Conservation (phyloP, 2,888 invertebrate species). For the Mythimna pallens region DNA sequence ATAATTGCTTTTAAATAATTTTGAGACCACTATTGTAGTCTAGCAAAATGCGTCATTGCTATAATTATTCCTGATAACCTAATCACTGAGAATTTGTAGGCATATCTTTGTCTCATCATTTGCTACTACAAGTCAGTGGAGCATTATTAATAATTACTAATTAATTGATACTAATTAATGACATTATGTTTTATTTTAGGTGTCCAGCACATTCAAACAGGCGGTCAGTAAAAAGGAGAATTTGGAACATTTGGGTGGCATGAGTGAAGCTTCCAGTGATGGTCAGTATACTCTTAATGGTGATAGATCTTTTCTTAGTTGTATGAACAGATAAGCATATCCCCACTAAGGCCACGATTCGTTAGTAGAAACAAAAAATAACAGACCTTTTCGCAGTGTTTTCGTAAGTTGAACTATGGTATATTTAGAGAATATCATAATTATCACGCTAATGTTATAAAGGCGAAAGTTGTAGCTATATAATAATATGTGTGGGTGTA, state of each 20-base stretch:
- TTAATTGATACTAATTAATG: slow-evolving; percentile 13
- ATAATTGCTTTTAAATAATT: no score
- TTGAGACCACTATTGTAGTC: not conserved
- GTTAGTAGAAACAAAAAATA: no score
- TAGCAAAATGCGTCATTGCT: slow-evolving; percentile 25
- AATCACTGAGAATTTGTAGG: slow-evolving; percentile 19
- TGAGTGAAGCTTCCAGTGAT: slow-evolving; percentile 98
- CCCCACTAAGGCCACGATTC: no score
- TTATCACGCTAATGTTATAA: no score
- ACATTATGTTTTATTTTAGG: slow-evolving; percentile 73
- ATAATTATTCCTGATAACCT: slow-evolving; percentile 32
- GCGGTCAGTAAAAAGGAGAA: slow-evolving; percentile 97
- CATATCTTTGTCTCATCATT: slow-evolving; percentile 3
- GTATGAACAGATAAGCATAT: no score
- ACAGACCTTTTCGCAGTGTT: no score
- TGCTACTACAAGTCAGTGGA: slow-evolving; percentile 2
- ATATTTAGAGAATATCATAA: no score
- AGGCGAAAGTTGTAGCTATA: no score
- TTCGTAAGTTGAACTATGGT: no score
- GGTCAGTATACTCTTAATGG: slow-evolving; percentile 84
- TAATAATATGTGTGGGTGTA: no score
- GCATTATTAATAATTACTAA: slow-evolving; percentile 5
- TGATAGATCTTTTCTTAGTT: not conserved
- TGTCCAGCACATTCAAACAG: slow-evolving; percentile 97
- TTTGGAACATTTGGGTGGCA: slow-evolving; percentile 97